Conservation (phyloP, 2,113 vertebrate genomes). For the Onychostruthus taczanowskii region DNA sequence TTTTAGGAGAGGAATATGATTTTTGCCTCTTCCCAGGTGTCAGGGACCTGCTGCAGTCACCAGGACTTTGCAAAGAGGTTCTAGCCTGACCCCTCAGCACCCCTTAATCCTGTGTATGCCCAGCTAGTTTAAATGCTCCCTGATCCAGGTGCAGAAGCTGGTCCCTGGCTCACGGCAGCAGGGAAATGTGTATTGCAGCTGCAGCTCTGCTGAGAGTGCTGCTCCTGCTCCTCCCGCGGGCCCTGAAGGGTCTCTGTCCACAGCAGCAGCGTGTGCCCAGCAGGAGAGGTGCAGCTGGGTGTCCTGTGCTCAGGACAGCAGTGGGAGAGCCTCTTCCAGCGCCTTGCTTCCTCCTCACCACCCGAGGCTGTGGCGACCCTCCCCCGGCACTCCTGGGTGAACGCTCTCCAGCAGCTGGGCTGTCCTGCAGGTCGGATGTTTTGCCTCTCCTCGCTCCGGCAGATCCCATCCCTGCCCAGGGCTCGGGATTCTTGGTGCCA, state of each 20-base stretch:
- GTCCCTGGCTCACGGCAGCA: not conserved
- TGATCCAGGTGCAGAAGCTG: not conserved
- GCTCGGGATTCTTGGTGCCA: not conserved
- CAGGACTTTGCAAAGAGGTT: not conserved
- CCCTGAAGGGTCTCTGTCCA: not conserved
- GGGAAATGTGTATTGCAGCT: not conserved
- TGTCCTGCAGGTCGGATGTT: not conserved
- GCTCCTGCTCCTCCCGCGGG: not conserved
- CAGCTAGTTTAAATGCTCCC: not conserved
- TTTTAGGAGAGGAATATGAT: not conserved
- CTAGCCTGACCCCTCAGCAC: not conserved
- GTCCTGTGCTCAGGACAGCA: fast-evolving
- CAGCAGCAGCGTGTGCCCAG: not conserved
- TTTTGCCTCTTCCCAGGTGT: not conserved
- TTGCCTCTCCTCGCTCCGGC: not conserved
- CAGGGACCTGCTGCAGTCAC: not conserved
- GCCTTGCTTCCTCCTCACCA: not conserved
- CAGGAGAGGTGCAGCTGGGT: fast-evolving
- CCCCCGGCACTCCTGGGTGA: not conserved
- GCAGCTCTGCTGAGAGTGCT: not conserved
- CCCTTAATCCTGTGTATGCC: too few species aligned
- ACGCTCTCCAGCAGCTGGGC: not conserved
- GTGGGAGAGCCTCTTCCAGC: not conserved
- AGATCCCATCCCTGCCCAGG: not conserved
- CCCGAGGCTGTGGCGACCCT: fast-evolving